phyloP scores from a whole-genome alignment of 2,113 vertebrate genomes.

The Gavialis gangeticus region DNA sequence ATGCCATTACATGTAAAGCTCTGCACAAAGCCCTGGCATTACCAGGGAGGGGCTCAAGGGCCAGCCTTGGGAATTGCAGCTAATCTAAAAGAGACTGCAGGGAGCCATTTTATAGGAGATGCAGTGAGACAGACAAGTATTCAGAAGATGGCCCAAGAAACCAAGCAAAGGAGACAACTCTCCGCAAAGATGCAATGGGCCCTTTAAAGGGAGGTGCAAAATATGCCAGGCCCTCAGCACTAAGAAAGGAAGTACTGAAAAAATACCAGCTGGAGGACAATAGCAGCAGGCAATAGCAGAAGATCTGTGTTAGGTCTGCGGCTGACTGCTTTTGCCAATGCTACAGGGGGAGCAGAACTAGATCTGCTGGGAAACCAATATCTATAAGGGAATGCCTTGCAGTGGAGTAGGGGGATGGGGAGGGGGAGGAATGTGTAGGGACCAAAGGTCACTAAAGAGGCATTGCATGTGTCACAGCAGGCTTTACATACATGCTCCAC shows the following conservation, averaged over 20 bases:
- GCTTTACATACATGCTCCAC: neutral
- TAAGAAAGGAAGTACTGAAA: neutral
- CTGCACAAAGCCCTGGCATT: constrained; percentile 55
- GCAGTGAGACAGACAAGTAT: neutral
- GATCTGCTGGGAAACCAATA: neutral
- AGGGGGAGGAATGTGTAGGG: neutral
- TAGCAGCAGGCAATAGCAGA: neutral
- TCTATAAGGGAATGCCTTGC: neutral
- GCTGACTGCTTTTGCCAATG: neutral
- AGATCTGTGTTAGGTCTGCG: neutral
- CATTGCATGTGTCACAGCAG: neutral
- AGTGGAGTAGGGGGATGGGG: neutral
- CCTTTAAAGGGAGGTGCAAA: neutral
- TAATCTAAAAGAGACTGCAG: constrained; percentile 50
- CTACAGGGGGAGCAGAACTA: neutral
- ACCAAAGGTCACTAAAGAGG: neutral
- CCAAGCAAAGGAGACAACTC: neutral
- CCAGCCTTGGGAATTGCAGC: constrained; percentile 51
- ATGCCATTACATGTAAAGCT: constrained; percentile 59
- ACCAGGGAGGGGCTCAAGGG: constrained; percentile 34
- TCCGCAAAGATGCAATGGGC: too few species aligned
- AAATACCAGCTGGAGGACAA: neutral
- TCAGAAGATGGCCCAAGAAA: neutral
- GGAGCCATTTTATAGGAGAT: constrained; percentile 6
- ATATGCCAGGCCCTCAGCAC: too few species aligned